A percentile compares a stretch with the other conserved stretches of the same genome.
Conservation (phyloP, 2,113 vertebrate species). For the Phalacrocorax pelagicus region DNA sequence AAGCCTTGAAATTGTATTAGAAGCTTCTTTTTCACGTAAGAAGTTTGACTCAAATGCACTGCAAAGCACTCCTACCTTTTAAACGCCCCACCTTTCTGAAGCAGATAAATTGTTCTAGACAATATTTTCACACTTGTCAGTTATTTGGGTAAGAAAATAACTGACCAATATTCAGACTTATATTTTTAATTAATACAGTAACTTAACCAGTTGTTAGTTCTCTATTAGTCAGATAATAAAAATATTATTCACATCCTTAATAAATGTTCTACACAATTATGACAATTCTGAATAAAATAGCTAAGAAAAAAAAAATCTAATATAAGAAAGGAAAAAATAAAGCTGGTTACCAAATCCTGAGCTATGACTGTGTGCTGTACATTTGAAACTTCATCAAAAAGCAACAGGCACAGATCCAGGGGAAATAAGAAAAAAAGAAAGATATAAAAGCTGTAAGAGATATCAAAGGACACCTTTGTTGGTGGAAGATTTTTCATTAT, state of each 20-base stretch:
- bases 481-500: slow-evolving; percentile 46
- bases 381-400: slow-evolving; percentile 11
- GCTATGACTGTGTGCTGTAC: neutral
- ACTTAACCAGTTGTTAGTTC: neutral
- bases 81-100: neutral
- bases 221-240: neutral
- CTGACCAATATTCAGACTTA: neutral
- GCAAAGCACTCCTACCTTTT: neutral
- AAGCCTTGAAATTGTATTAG: neutral
- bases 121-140: neutral
- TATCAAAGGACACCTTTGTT: slow-evolving; percentile 29
- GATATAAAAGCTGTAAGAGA: neutral
- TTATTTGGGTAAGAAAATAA: neutral
- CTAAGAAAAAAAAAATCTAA: neutral
- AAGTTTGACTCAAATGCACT: neutral
- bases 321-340: neutral
- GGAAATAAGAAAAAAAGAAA: too few species aligned
- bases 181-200: neutral
- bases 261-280: neutral
- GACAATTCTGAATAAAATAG: neutral
- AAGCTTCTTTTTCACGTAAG: neutral
- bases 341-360: neutral
- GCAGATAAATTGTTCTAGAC: neutral
- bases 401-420: neutral
- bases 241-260: neutral